Percentiles rank a stretch among this genome's conserved stretches.
Conservation (phyloP, 2,113 vertebrate genomes). For the Grallaria varia region DNA sequence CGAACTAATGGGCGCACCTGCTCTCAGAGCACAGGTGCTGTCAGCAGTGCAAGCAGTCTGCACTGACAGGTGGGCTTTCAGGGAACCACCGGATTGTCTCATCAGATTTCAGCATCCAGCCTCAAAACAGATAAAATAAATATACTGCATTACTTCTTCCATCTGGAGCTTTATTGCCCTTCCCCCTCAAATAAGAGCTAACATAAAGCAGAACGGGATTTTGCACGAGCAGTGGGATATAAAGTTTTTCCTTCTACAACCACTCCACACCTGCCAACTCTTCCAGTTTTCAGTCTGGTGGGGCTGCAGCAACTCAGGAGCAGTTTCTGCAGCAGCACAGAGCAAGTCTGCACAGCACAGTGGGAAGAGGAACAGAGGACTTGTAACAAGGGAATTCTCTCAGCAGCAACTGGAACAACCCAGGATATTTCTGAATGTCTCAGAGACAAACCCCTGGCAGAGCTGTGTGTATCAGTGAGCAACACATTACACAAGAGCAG, state of each 20-base stretch:
- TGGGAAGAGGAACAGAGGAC: neutral
- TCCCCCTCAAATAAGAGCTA: neutral
- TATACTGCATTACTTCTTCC: neutral
- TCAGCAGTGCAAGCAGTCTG: neutral
- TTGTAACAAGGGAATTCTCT: neutral
- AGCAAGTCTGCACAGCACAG: neutral
- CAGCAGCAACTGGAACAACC: neutral
- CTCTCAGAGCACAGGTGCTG: neutral
- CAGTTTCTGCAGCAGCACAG: neutral
- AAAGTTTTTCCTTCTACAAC: neutral
- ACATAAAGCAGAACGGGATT: neutral
- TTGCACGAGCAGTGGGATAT: neutral
- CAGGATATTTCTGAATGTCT: neutral
- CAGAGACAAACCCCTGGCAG: neutral
- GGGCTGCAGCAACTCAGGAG: neutral
- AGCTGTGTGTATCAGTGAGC: too few relatives aligned
- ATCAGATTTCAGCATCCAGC: neutral
- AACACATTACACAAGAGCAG: neutral
- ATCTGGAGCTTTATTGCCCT: neutral
- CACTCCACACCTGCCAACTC: neutral
- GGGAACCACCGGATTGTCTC: neutral
- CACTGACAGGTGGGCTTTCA: neutral
- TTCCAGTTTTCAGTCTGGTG: neutral
- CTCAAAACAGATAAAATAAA: neutral
- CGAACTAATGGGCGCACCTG: fast-evolving